Percentiles rank a stretch among this genome's conserved stretches.
Evolutionary conservation across 2,797 vertebrate species (phyloP).

Genomic region (Oreortyx pictus): DNA sequence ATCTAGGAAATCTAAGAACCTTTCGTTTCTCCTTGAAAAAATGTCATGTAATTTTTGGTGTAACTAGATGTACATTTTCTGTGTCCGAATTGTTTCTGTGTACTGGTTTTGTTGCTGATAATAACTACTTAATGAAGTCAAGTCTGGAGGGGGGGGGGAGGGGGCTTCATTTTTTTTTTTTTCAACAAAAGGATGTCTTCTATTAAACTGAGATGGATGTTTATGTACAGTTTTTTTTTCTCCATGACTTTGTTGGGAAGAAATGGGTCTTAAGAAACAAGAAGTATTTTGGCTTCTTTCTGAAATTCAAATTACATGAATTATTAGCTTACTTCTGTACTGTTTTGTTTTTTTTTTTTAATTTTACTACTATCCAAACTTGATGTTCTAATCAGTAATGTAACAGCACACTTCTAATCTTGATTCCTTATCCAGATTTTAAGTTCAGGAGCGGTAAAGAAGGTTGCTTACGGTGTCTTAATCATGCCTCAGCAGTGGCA

Average conservation of each 20-base stretch:
- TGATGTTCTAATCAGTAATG: background rate
- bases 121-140: background rate
- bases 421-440: background rate
- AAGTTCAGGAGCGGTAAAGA: background rate
- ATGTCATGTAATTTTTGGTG: background rate
- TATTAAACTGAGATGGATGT: conserved; percentile 42
- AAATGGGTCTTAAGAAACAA: background rate
- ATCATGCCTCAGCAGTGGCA: background rate
- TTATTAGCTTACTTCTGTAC: background rate
- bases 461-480: background rate
- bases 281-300: background rate
- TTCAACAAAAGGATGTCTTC: background rate
- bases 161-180: background rate
- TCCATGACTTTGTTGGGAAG: background rate
- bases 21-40: background rate
- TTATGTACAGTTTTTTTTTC: conserved; percentile 20
- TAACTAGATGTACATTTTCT: background rate
- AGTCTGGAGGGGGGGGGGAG: background rate
- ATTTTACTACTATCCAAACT: background rate
- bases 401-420: background rate
- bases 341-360: background rate
- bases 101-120: conserved; percentile 2
- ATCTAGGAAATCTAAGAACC: background rate
- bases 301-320: background rate
- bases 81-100: conserved; percentile 25